These are phyloP conservation scores for Sceliomorpha sp. DNA, from an alignment of 2,888 invertebrate species.

Conservation along the genomic window DNA sequence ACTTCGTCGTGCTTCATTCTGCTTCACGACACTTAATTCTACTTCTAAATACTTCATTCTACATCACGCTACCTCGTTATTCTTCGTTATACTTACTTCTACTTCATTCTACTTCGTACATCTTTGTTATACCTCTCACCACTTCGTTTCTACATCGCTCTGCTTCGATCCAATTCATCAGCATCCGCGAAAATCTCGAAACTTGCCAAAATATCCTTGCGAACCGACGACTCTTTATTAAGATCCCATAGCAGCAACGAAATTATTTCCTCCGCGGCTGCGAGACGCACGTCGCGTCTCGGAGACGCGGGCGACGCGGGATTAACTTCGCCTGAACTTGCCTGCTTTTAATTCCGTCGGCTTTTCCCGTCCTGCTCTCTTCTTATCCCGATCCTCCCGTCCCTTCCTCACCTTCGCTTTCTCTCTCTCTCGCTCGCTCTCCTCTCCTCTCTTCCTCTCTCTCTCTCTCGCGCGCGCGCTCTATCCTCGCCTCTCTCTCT, in stretches of 20 bases:
- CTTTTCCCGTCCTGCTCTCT: too few relatives aligned
- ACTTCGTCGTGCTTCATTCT: too few relatives aligned
- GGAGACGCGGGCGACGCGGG: constrained; percentile 29
- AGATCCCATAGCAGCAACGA: constrained; percentile 12
- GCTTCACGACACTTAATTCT: too few relatives aligned
- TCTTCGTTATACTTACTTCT: too few relatives aligned
- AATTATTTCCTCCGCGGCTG: constrained; percentile 21
- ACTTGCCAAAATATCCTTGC: constrained; percentile 22
- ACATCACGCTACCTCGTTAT: too few relatives aligned
- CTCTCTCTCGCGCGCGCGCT: constrained; percentile 24
- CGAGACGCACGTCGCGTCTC: constrained; percentile 12
- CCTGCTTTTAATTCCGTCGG: constrained; percentile 57
- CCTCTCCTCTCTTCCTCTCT: constrained; percentile 18
- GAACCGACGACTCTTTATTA: constrained; percentile 16
- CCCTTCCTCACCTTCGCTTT: constrained; percentile 31
- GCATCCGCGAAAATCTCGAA: too few relatives aligned
- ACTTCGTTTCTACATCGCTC: too few relatives aligned
- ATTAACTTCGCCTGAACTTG: constrained; percentile 40
- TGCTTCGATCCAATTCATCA: too few relatives aligned
- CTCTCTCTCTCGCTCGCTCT: constrained; percentile 29
- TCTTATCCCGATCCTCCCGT: too few relatives aligned
- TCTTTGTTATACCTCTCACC: too few relatives aligned
- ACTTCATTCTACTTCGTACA: too few relatives aligned
- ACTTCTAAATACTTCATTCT: too few relatives aligned
- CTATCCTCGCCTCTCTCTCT: constrained; percentile 19